These are phyloP conservation scores for Antennarius maculatus DNA, from an alignment of 2,797 vertebrate genomes.

Conservation along the genomic window DNA sequence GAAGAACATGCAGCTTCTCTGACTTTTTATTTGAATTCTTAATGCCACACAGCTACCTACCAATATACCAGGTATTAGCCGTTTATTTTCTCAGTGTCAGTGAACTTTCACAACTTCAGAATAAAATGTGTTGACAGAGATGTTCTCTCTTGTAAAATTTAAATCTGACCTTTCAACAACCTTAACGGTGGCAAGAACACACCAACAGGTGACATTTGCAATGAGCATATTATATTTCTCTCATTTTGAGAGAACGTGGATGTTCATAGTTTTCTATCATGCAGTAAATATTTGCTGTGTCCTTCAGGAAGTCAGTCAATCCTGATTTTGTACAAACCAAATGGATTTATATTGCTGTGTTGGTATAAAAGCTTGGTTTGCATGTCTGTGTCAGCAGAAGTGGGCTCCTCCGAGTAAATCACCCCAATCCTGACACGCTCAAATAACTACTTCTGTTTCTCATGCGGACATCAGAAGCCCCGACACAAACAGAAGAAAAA, in stretches of 20 bases:
- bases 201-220: conserved; percentile 40
- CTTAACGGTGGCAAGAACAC: conserved; percentile 10
- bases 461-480: conserved; percentile 21
- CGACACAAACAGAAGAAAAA: conserved; percentile 14
- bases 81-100: neutral
- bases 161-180: conserved; percentile 42
- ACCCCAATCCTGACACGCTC: conserved; percentile 33
- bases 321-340: conserved; percentile 44
- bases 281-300: conserved; percentile 25
- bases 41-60: neutral
- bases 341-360: conserved; percentile 46
- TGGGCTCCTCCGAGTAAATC: conserved; percentile 46
- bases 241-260: conserved; percentile 14
- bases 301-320: conserved; percentile 56
- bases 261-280: conserved; percentile 23
- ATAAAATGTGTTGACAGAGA: neutral
- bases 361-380: conserved; percentile 47
- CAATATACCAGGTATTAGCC: too few relatives aligned
- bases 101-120: conserved; percentile 1
- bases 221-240: conserved; percentile 24
- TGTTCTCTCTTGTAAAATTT: conserved; percentile 29
- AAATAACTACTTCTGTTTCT: conserved; percentile 47
- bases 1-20: neutral
- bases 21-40: neutral
- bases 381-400: conserved; percentile 46